phyloP scores from a whole-genome alignment of 1,140 invertebrate species.

The Platyura marginata region DNA sequence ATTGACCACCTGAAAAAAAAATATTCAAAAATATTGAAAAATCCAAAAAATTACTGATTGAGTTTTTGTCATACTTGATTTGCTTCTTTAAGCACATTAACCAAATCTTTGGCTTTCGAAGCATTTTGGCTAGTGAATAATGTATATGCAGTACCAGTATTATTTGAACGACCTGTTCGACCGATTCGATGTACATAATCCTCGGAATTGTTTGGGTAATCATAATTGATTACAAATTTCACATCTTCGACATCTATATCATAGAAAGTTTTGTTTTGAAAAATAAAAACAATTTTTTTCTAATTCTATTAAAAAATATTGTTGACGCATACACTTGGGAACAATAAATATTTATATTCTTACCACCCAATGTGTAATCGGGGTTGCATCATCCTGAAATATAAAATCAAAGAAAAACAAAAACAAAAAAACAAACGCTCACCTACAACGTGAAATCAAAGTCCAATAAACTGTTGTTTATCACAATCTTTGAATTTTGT shows the following conservation, averaged over 20 bases:
- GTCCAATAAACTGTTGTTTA: too few species aligned
- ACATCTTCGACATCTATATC: conserved; percentile 95
- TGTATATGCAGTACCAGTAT: conserved; percentile 78
- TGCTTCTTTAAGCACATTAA: conserved; percentile 83
- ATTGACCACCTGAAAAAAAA: conserved; percentile 29
- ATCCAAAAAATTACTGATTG: neutral
- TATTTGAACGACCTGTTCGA: conserved; percentile 84
- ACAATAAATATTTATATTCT: too few species aligned
- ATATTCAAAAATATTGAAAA: neutral
- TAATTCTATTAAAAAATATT: too few species aligned
- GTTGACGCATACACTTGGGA: too few species aligned
- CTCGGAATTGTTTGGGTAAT: conserved; percentile 97
- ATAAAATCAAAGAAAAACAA: too few species aligned
- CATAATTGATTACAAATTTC: conserved; percentile 99
- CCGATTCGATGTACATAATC: conserved; percentile 99
- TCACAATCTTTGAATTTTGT: too few species aligned
- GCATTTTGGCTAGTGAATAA: conserved; percentile 90
- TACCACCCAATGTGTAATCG: too few species aligned
- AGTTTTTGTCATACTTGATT: conserved; percentile 51
- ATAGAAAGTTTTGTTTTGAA: conserved; percentile 1
- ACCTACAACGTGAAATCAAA: too few species aligned
- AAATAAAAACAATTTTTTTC: neutral
- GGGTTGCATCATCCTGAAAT: too few species aligned
- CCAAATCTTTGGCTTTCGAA: conserved; percentile 82
- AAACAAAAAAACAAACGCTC: too few species aligned